A percentile compares a stretch with the other conserved stretches of the same genome.
These are phyloP conservation scores for Homarus gammarus DNA, from an alignment of 2,888 invertebrate genomes.

Conservation along the genomic window DNA sequence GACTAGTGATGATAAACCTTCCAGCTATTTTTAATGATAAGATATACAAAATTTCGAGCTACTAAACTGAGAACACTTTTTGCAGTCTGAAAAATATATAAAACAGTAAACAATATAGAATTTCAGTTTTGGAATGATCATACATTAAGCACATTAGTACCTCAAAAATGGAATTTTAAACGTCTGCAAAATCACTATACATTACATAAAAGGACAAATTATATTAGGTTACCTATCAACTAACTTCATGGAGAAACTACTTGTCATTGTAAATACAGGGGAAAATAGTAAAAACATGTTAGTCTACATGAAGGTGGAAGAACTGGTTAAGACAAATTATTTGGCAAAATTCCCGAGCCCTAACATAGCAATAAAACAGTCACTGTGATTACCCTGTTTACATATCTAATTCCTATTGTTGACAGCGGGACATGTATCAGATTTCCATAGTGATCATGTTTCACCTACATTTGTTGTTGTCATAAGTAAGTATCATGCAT, in stretches of 20 bases:
- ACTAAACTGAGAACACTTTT: too few relatives aligned
- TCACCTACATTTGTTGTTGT: background rate
- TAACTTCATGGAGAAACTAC: background rate
- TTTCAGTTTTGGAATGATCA: background rate
- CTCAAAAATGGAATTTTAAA: background rate
- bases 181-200: background rate
- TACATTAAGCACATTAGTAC: background rate
- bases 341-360: slow-evolving; percentile 18
- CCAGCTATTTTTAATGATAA: too few relatives aligned
- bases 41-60: too few relatives aligned
- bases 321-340: slow-evolving; percentile 13
- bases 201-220: background rate
- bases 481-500: background rate
- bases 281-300: background rate
- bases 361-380: slow-evolving; percentile 8
- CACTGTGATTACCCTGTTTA: background rate
- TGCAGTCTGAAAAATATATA: too few relatives aligned
- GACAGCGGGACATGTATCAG: background rate
- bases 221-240: background rate
- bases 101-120: background rate
- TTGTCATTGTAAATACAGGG: background rate
- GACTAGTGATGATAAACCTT: too few relatives aligned
- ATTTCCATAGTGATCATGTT: background rate
- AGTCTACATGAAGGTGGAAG: background rate
- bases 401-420: background rate